phyloP scores from a whole-genome alignment of 2,888 invertebrate genomes.

The Stenotaenia linearis region DNA sequence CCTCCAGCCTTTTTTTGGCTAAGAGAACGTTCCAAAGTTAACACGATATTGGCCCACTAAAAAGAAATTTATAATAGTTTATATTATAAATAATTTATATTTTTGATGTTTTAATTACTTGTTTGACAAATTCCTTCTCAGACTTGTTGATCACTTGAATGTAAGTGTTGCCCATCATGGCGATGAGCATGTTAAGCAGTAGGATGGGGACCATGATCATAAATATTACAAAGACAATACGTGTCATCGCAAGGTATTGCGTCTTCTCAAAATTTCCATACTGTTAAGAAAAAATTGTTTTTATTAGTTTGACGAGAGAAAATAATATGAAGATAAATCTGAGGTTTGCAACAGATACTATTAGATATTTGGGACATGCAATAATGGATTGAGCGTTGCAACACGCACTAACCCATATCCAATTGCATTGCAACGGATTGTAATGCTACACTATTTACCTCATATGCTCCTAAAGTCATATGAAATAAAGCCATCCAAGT shows the following conservation, averaged over 20 bases:
- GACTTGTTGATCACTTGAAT: slow-evolving; percentile 96
- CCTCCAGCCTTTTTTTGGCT: slow-evolving; percentile 82
- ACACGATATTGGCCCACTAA: slow-evolving; percentile 97
- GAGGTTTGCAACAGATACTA: too few species aligned
- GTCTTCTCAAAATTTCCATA: slow-evolving; percentile 86
- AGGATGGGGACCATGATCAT: slow-evolving; percentile 97
- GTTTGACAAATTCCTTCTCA: slow-evolving; percentile 97
- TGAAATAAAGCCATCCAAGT: slow-evolving; percentile 98
- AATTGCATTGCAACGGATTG: too few species aligned
- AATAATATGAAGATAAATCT: too few species aligned
- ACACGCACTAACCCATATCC: too few species aligned
- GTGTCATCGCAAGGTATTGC: slow-evolving; percentile 84
- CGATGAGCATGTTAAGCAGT: slow-evolving; percentile 93
- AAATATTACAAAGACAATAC: slow-evolving; percentile 93
- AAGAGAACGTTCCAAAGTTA: slow-evolving; percentile 89
- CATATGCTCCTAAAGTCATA: slow-evolving; percentile 95
- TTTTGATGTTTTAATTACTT: slow-evolving; percentile 52
- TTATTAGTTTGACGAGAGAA: background rate
- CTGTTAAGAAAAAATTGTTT: slow-evolving; percentile 55
- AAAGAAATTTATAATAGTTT: slow-evolving; percentile 35
- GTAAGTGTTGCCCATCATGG: slow-evolving; percentile 99
- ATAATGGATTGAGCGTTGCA: too few species aligned
- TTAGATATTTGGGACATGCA: too few species aligned
- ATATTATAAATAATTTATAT: background rate
- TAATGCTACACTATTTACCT: too few species aligned